phyloP scores from a whole-genome alignment of 2,797 vertebrate species.

The Rhinatrema bivittatum region DNA sequence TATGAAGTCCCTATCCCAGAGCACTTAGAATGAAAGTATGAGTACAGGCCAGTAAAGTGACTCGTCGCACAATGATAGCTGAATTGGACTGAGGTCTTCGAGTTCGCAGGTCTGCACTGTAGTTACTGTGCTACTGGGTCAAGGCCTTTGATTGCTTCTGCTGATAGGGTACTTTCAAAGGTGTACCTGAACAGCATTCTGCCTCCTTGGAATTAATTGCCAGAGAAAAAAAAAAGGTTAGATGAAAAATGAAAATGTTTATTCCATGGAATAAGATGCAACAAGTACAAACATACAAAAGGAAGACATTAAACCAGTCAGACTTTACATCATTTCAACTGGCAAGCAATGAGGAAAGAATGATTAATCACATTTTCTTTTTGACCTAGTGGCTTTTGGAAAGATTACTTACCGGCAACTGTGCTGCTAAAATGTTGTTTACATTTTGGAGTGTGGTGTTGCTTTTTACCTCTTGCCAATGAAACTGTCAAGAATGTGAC shows the following conservation, averaged over 20 bases:
- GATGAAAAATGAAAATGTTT: slow-evolving; percentile 7
- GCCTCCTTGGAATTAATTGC: slow-evolving; percentile 1
- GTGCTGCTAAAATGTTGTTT: slow-evolving; percentile 26
- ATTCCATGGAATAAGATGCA: slow-evolving; percentile 1
- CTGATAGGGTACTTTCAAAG: slow-evolving; percentile 10
- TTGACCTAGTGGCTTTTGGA: slow-evolving; percentile 22
- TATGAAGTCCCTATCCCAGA: too few relatives aligned
- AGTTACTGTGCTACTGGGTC: neutral
- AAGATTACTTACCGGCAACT: slow-evolving; percentile 7
- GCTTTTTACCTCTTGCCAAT: too few relatives aligned
- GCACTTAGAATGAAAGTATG: too few relatives aligned
- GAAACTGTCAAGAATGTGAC: too few relatives aligned
- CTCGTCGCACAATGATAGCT: too few relatives aligned
- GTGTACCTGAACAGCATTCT: slow-evolving; percentile 8
- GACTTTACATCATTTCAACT: slow-evolving; percentile 16
- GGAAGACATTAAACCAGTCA: slow-evolving; percentile 2
- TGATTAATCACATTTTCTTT: slow-evolving; percentile 24
- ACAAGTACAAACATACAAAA: slow-evolving; percentile 4
- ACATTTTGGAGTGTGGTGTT: slow-evolving; percentile 14
- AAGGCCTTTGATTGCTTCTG: neutral
- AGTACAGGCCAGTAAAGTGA: too few relatives aligned
- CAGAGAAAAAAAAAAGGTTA: slow-evolving; percentile 18
- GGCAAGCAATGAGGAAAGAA: slow-evolving; percentile 4
- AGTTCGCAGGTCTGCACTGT: neutral
- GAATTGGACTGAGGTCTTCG: too few relatives aligned